phyloP scores from a whole-genome alignment of 2,797 vertebrate species.

The Hybognathus amarus region DNA sequence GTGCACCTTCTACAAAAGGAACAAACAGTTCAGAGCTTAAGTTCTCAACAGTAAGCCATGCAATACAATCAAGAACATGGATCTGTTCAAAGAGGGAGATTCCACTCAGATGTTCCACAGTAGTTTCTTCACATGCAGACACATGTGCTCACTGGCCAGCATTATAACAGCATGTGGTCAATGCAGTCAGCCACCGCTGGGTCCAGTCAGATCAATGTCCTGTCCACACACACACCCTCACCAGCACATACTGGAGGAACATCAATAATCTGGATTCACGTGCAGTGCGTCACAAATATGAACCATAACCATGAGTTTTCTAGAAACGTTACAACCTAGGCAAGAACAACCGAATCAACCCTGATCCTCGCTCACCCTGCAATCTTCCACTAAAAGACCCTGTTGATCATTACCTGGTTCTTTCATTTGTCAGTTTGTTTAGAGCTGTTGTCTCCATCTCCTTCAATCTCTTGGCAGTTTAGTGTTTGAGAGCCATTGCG shows the following conservation, averaged over 20 bases:
- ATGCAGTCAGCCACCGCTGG: slow-evolving; percentile 13
- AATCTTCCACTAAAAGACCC: slow-evolving; percentile 19
- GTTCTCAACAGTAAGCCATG: neutral
- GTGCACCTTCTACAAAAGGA: slow-evolving; percentile 2
- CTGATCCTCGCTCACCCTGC: neutral
- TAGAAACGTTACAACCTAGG: slow-evolving; percentile 12
- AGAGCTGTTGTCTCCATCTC: slow-evolving; percentile 31
- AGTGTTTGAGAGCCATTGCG: slow-evolving; percentile 51
- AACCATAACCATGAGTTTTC: neutral
- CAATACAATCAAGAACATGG: neutral
- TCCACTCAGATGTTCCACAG: slow-evolving; percentile 8
- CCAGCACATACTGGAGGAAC: neutral
- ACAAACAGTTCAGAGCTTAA: neutral
- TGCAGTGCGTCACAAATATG: slow-evolving; percentile 15
- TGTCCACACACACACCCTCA: slow-evolving; percentile 6
- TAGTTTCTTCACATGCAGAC: slow-evolving; percentile 38
- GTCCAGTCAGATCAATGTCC: slow-evolving; percentile 41
- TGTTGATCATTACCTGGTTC: slow-evolving; percentile 36
- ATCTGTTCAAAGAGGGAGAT: neutral
- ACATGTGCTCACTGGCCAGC: slow-evolving; percentile 37
- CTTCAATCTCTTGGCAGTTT: slow-evolving; percentile 58
- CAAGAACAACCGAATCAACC: neutral
- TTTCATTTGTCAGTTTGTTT: slow-evolving; percentile 53
- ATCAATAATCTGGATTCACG: slow-evolving; percentile 32
- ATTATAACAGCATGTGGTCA: slow-evolving; percentile 42